Percentiles rank a stretch among this genome's conserved stretches.
phyloP scores from a whole-genome alignment of 2,888 invertebrate genomes.

The Sinodicranocentrus sp. region DNA sequence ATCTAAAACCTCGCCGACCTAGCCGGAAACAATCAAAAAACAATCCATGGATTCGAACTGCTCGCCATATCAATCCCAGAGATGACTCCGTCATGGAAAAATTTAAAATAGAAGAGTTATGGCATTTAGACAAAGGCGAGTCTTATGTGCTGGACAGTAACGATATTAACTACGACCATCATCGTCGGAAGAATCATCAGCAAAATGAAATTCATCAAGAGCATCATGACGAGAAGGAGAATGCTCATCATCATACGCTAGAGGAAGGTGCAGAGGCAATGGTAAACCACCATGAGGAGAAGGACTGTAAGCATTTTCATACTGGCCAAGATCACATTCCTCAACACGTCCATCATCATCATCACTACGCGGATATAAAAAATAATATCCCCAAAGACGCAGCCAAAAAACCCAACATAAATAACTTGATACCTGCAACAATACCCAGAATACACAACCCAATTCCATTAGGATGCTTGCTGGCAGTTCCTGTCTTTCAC shows the following conservation, averaged over 20 bases:
- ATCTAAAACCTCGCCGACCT: not conserved
- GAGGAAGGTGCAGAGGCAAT: constrained; percentile 22
- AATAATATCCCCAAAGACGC: constrained; percentile 2
- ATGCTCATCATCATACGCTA: constrained; percentile 4
- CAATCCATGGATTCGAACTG: not conserved
- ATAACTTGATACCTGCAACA: not conserved
- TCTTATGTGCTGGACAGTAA: constrained; percentile 9
- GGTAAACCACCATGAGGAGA: constrained; percentile 13
- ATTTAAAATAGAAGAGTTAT: constrained; percentile 27
- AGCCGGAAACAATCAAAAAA: not conserved
- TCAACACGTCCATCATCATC: constrained; percentile 49
- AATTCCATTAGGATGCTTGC: constrained; percentile 74
- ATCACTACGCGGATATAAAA: constrained; percentile 18
- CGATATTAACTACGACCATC: constrained; percentile 22
- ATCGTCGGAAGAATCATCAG: constrained; percentile 4
- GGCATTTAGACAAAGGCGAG: constrained; percentile 56
- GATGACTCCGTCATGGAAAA: not conserved
- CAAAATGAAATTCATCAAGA: constrained; percentile 20
- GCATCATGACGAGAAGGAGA: too few species aligned
- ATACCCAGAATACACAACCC: constrained; percentile 72
- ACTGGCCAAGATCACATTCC: not conserved
- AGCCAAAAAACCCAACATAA: not conserved
- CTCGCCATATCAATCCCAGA: not conserved
- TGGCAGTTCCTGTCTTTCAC: constrained; percentile 73
- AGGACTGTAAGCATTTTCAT: not conserved